A percentile compares a stretch with the other conserved stretches of the same genome.
Conservation (phyloP, 2,113 vertebrate species). For the Nycticorax nycticorax region DNA sequence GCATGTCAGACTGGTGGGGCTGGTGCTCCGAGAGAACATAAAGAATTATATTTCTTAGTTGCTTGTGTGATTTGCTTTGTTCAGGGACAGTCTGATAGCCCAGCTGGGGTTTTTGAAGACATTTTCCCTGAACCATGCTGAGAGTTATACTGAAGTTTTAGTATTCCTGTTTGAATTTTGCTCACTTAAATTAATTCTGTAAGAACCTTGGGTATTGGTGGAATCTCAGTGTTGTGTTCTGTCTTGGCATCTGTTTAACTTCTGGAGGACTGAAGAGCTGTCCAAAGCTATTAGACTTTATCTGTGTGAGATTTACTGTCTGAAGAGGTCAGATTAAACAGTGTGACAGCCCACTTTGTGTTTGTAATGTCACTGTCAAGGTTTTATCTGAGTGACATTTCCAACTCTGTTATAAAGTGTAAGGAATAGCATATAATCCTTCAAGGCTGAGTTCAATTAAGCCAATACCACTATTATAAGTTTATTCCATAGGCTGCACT, state of each 20-base stretch:
- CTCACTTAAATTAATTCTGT: not conserved
- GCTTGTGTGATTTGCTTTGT: not conserved
- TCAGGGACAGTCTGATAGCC: not conserved
- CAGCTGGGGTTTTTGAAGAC: not conserved
- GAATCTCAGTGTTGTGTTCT: not conserved
- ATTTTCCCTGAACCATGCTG: not conserved
- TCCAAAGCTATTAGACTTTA: not conserved
- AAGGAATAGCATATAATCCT: not conserved
- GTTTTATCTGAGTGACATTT: not conserved
- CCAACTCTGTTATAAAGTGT: not conserved
- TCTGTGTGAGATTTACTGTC: not conserved
- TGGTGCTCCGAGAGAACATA: not conserved
- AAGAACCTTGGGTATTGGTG: not conserved
- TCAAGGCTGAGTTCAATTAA: not conserved
- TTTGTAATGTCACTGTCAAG: not conserved
- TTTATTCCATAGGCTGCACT: not conserved
- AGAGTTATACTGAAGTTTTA: not conserved
- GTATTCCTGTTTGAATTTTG: not conserved
- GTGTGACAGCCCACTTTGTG: not conserved
- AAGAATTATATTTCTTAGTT: not conserved
- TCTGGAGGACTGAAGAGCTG: not conserved
- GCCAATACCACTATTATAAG: not conserved
- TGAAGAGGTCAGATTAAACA: not conserved
- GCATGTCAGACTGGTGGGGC: not conserved
- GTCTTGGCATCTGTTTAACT: not conserved